These are phyloP conservation scores for Liposcelis brunnea DNA, from an alignment of 2,888 invertebrate genomes.

Conservation along the genomic window DNA sequence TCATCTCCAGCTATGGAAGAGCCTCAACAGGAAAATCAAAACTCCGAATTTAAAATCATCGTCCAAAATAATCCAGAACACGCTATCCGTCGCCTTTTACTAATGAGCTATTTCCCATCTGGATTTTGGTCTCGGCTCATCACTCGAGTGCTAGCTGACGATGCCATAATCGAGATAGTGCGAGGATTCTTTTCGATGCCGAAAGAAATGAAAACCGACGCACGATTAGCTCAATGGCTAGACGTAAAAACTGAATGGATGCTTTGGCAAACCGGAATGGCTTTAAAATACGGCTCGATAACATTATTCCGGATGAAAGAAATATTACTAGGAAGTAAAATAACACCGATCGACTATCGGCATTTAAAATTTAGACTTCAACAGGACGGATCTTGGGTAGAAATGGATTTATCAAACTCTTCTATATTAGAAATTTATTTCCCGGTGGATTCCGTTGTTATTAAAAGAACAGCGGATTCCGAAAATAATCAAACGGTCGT, in stretches of 20 bases:
- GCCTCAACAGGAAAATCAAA: too few species aligned
- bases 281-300: constrained; percentile 27
- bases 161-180: constrained; percentile 62
- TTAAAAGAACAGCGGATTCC: constrained; percentile 33
- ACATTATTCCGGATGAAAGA: constrained; percentile 70
- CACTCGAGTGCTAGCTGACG: constrained; percentile 80
- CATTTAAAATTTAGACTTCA: constrained; percentile 43
- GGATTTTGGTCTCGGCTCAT: constrained; percentile 96
- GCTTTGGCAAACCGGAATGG: constrained; percentile 84
- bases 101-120: constrained; percentile 94
- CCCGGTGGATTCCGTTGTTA: constrained; percentile 47
- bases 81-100: constrained; percentile 54
- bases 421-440: constrained; percentile 75
- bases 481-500: constrained; percentile 46
- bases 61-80: constrained; percentile 34
- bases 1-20: too few species aligned
- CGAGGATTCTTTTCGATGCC: constrained; percentile 53
- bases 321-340: constrained; percentile 39
- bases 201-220: constrained; percentile 47
- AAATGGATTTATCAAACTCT: constrained; percentile 58
- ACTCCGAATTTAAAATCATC: too few species aligned
- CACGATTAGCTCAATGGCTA: constrained; percentile 38
- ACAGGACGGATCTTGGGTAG: constrained; percentile 74
- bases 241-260: constrained; percentile 73
- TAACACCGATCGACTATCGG: constrained; percentile 36